A percentile compares a stretch with the other conserved stretches of the same genome.
Conservation (phyloP, 2,797 vertebrate species). For the Enteromius viviparus region DNA sequence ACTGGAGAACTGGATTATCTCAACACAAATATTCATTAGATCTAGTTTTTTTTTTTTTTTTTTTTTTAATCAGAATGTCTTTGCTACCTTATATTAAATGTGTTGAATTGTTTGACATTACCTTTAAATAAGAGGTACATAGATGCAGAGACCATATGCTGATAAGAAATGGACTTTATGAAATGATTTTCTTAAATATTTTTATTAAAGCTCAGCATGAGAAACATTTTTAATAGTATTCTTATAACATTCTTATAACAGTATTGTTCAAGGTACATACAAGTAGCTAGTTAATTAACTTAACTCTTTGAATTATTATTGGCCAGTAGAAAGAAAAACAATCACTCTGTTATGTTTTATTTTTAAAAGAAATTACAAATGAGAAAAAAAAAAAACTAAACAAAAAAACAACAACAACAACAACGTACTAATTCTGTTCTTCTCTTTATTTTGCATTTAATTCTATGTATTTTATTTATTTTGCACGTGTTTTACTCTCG, state of each 20-base stretch:
- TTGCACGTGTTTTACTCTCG: background rate
- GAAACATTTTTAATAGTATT: background rate
- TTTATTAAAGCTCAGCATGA: background rate
- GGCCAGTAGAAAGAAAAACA: background rate
- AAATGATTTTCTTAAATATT: background rate
- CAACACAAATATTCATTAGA: background rate
- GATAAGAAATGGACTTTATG: background rate
- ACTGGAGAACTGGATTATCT: conserved; percentile 25
- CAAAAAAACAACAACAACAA: too few species aligned
- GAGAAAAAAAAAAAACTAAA: too few species aligned
- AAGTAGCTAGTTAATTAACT: background rate
- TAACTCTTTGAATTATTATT: background rate
- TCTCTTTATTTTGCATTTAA: background rate
- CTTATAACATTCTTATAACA: background rate
- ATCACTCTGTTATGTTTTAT: background rate
- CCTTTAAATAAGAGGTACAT: background rate
- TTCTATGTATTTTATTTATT: background rate
- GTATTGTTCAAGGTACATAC: background rate
- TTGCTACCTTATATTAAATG: background rate
- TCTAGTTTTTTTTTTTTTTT: background rate
- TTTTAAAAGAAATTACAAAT: too few species aligned
- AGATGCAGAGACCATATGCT: background rate
- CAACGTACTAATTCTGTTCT: background rate
- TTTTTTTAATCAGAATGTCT: background rate
- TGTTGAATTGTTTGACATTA: background rate